Evolutionary conservation across 2,797 vertebrate genomes (phyloP), one percentile per base, ranked within the genome.

Genomic region (Crax fasciolata): DNA sequence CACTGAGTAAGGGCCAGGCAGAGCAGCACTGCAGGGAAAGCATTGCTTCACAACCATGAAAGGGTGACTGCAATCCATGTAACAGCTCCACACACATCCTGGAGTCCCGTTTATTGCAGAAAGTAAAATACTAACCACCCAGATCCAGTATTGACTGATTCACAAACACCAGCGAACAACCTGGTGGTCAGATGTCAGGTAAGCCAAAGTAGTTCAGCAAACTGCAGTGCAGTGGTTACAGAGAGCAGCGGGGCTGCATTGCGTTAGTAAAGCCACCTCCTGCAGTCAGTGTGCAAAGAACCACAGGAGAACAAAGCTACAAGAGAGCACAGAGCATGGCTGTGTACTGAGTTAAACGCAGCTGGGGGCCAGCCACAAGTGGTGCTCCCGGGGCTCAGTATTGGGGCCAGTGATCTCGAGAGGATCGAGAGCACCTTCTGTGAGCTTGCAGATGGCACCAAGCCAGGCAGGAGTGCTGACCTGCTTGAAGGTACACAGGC

Each of bases 41-140:
- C 71, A 67, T 11, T 0, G 0, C 51, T 41, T 43, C 89, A 48
- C 30, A 67, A 16, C 55, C 35, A 10, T 0, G 0, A 32, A 35
- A 54, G 13, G 27, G 32, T 0, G n/a, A 24, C 6, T 8, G 54
- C 27, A 85, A 48, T 2, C 39, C n/a, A 25, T 0, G 0, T 3
- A 70, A 52, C n/a, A 54, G 73, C 46, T 89, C 63, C 24, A 2
- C 0, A 5, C 23, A 20, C 14, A 2, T 7, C 83, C 2, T 7
- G 8, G 28, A 77, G 52, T 3, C 27, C 27, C 24, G 21, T 8
- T 67, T 17, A 18, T 1, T 5, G 8, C 65, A 71, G 28, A 84
- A 77, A 25, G 5, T 30, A 52, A 48, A 71, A 44, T 20, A 3
- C 38, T 25, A n/a, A 35, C 43, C 3, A 12, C 23, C 39, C 32